Conservation (phyloP, 2,888 invertebrate species). For the Pachymerium ferrugineum region DNA sequence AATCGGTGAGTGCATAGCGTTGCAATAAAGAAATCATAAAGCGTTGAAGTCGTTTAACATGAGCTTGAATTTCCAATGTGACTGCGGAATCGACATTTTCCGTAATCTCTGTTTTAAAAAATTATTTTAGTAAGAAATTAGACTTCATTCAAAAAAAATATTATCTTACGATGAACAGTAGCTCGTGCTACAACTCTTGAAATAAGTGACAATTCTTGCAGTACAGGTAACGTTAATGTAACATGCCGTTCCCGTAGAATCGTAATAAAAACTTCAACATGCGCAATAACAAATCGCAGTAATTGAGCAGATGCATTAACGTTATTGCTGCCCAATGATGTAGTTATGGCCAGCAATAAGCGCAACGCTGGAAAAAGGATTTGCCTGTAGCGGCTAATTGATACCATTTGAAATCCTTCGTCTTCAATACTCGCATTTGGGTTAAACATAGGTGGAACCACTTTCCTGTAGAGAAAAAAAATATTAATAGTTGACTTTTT, state of each 20-base stretch:
- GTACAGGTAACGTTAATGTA: constrained; percentile 58
- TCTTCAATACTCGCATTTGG: constrained; percentile 7
- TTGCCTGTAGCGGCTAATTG: constrained; percentile 69
- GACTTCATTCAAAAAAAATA: not conserved
- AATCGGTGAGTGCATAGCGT: constrained; percentile 58
- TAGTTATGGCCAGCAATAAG: constrained; percentile 73
- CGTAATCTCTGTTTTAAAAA: not conserved
- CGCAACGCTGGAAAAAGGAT: constrained; percentile 74
- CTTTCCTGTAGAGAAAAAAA: not conserved
- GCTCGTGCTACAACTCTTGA: constrained; percentile 69
- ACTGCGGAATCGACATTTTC: constrained; percentile 40
- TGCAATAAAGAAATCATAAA: constrained; percentile 69
- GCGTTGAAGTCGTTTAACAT: constrained; percentile 60
- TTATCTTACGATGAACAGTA: constrained; percentile 47
- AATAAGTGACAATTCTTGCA: constrained; percentile 69
- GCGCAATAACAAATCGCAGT: constrained; percentile 70
- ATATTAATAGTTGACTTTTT: not conserved
- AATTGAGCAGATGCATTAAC: constrained; percentile 67
- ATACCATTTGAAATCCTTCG: constrained; percentile 56
- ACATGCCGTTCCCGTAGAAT: constrained; percentile 67
- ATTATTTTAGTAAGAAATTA: not conserved
- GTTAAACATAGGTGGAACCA: not conserved
- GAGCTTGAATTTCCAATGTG: constrained; percentile 44
- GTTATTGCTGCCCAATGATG: constrained; percentile 76
- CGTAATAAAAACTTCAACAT: constrained; percentile 72